These are phyloP conservation scores for Dasyurus viverrinus DNA, from an alignment of 2,113 vertebrate species.

Conservation along the genomic window DNA sequence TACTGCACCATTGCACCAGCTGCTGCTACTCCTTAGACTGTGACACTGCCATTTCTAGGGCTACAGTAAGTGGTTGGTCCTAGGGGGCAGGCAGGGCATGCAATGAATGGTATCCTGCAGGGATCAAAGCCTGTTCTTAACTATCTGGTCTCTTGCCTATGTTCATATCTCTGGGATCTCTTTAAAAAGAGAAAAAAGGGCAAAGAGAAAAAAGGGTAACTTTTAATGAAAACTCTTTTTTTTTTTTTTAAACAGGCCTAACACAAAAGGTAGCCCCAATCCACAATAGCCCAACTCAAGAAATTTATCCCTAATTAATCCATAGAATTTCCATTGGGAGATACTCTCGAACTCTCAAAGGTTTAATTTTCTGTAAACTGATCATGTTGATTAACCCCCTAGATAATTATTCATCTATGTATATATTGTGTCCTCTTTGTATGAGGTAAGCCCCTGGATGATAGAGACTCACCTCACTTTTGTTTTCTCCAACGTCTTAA, in stretches of 20 bases:
- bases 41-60: neutral
- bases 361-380: neutral
- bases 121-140: neutral
- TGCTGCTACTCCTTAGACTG: neutral
- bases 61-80: too few species aligned
- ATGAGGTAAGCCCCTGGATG: neutral
- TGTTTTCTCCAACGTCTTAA: too few species aligned
- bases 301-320: neutral
- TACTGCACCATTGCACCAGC: neutral
- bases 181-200: neutral
- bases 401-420: neutral
- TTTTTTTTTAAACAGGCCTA: neutral
- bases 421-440: neutral
- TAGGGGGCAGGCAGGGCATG: neutral
- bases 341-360: neutral
- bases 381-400: neutral
- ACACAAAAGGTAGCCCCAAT: neutral
- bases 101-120: neutral
- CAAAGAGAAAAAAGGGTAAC: neutral
- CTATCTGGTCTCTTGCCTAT: neutral
- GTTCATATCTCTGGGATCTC: neutral
- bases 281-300: neutral
- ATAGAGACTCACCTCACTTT: too few species aligned
- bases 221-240: neutral
- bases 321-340: neutral